phyloP scores from a whole-genome alignment of 2,797 vertebrate species.

The Knipowitschia caucasica region DNA sequence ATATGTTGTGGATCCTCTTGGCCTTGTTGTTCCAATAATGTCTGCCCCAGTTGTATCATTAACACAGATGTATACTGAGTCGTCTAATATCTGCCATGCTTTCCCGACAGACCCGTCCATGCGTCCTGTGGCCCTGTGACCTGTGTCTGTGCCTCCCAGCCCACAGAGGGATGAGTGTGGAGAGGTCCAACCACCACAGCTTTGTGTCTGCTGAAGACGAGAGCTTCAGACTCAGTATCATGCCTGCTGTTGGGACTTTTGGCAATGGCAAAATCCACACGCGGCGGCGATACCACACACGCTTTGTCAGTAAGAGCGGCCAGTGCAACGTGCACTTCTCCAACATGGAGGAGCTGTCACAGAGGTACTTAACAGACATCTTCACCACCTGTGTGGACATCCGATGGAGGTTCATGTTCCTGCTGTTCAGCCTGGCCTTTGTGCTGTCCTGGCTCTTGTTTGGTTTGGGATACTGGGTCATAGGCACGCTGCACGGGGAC shows the following conservation, averaged over 20 bases:
- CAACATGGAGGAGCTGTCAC: conserved; percentile 95
- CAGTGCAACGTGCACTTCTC: conserved; percentile 92
- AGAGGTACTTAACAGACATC: conserved; percentile 94
- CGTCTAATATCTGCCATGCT: no score
- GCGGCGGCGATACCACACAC: conserved; percentile 82
- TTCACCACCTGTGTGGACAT: conserved; percentile 96
- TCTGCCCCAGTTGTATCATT: no score
- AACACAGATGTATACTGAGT: no score
- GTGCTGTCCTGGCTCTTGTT: conserved; percentile 90
- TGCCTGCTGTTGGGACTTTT: conserved; percentile 90
- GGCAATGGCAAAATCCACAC: conserved; percentile 95
- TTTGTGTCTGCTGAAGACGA: conserved; percentile 88
- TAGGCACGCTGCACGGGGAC: conserved; percentile 88
- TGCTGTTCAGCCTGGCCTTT: conserved; percentile 90
- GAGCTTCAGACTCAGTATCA: conserved; percentile 84
- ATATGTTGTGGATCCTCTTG: no score
- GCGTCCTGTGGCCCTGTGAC: conserved; percentile 27
- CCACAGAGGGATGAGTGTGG: conserved; percentile 85
- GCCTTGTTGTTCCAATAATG: no score
- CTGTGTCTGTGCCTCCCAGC: conserved; percentile 40
- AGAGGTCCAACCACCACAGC: conserved; percentile 85
- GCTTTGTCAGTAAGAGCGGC: conserved; percentile 92
- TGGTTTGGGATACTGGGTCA: conserved; percentile 88
- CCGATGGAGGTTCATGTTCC: conserved; percentile 95
- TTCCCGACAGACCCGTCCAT: no score